phyloP scores from a whole-genome alignment of 2,797 vertebrate species.

The Bucorvus abyssinicus region DNA sequence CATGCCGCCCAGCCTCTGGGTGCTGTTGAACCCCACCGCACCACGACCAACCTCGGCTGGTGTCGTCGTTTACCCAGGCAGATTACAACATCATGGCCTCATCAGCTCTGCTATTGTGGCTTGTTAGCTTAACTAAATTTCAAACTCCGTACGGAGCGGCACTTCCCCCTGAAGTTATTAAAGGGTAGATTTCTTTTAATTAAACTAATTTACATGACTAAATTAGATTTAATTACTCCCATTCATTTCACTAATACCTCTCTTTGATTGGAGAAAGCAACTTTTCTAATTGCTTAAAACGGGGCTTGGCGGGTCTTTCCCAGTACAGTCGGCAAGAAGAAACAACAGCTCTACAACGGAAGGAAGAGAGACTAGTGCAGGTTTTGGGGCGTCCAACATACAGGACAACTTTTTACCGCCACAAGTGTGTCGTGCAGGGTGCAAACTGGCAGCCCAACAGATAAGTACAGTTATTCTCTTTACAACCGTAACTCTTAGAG shows the following conservation, averaged over 20 bases:
- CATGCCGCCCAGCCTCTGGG: no score
- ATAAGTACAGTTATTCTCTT: not conserved
- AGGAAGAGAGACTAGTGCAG: not conserved
- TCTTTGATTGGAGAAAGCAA: constrained; percentile 77
- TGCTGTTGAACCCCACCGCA: not conserved
- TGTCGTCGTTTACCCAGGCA: constrained; percentile 68
- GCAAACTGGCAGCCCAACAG: not conserved
- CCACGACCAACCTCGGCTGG: not conserved
- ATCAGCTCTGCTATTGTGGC: constrained; percentile 78
- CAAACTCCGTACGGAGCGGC: constrained; percentile 72
- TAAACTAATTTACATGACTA: constrained; percentile 82
- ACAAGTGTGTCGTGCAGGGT: fast-evolving
- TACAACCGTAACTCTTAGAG: fast-evolving
- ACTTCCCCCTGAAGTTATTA: constrained; percentile 82
- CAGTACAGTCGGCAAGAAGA: not conserved
- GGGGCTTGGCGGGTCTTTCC: constrained; percentile 28
- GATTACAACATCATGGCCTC: constrained; percentile 66
- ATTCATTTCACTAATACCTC: constrained; percentile 82
- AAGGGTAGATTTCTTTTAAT: constrained; percentile 82
- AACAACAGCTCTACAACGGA: not conserved
- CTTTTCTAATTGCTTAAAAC: constrained; percentile 78
- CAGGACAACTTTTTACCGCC: not conserved
- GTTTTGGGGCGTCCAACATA: not conserved
- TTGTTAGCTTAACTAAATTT: constrained; percentile 79
- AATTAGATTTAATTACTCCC: constrained; percentile 83